Percentiles rank a stretch among this genome's conserved stretches.
Conservation (phyloP, 2,888 invertebrate species). For the Clitarchus hookeri region DNA sequence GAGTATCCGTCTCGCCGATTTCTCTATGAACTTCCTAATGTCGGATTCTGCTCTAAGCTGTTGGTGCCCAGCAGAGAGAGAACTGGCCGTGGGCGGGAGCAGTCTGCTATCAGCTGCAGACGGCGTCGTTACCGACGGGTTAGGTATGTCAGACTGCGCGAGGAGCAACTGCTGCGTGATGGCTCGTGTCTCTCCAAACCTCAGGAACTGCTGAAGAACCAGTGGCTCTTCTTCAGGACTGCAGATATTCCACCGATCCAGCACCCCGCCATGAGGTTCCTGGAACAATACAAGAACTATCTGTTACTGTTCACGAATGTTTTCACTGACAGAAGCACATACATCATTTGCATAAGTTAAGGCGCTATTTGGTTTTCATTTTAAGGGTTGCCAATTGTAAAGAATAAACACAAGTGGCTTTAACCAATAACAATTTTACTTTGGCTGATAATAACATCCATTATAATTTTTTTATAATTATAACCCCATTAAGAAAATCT, state of each 20-base stretch:
- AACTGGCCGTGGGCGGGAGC: conserved; percentile 51
- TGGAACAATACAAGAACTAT: conserved; percentile 51
- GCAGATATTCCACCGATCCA: conserved; percentile 89
- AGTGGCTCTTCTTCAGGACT: conserved; percentile 88
- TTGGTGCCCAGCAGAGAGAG: conserved; percentile 45
- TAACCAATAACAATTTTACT: too few species aligned
- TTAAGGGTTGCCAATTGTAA: not conserved
- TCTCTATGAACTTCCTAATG: conserved; percentile 62
- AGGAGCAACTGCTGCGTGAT: conserved; percentile 69
- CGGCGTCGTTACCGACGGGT: conserved; percentile 49
- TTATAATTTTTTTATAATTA: too few species aligned
- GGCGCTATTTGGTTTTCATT: not conserved
- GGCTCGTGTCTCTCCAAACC: conserved; percentile 87
- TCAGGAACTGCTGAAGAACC: conserved; percentile 88
- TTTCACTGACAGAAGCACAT: not conserved
- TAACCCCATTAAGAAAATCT: too few species aligned
- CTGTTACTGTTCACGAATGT: too few species aligned
- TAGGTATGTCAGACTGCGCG: conserved; percentile 49
- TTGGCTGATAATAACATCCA: too few species aligned
- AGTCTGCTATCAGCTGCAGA: conserved; percentile 50
- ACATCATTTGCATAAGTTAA: not conserved
- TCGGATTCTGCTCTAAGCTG: conserved; percentile 56
- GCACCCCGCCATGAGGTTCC: conserved; percentile 80
- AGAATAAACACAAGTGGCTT: too few species aligned
- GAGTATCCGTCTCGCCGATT: conserved; percentile 48